These are phyloP conservation scores for Rhodeus uyekii DNA, from an alignment of 2,797 vertebrate genomes.

Conservation along the genomic window DNA sequence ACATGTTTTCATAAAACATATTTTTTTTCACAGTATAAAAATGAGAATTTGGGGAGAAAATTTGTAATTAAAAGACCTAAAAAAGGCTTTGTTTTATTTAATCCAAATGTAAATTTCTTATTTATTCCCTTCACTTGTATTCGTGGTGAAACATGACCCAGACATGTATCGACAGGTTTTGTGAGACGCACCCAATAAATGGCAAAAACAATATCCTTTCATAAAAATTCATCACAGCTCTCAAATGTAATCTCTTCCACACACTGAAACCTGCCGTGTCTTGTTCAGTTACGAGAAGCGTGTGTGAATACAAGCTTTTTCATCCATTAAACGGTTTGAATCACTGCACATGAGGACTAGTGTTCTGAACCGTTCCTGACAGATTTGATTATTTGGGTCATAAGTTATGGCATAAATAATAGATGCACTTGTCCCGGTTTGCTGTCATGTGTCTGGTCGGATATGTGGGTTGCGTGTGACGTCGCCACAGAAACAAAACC, in stretches of 20 bases:
- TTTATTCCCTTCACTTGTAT: background rate
- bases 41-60: background rate
- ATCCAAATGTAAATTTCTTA: background rate
- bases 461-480: conserved; percentile 14
- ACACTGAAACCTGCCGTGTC: too few relatives aligned
- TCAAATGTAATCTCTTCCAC: background rate
- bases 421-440: conserved; percentile 26
- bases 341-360: background rate
- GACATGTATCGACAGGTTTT: background rate
- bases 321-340: too few relatives aligned
- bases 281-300: too few relatives aligned
- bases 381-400: conserved; percentile 42
- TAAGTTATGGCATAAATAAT: conserved; percentile 41
- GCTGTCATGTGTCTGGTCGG: conserved; percentile 23
- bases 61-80: background rate
- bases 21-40: background rate
- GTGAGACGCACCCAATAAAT: background rate
- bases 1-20: background rate
- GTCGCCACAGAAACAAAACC: background rate
- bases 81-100: background rate
- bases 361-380: conserved; percentile 3
- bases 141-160: background rate
- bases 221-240: background rate
- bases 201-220: background rate
- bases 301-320: too few relatives aligned